Percentiles rank a stretch among this genome's conserved stretches.
phyloP scores from a whole-genome alignment of 2,888 invertebrate genomes.

The Ormyrus thymus region DNA sequence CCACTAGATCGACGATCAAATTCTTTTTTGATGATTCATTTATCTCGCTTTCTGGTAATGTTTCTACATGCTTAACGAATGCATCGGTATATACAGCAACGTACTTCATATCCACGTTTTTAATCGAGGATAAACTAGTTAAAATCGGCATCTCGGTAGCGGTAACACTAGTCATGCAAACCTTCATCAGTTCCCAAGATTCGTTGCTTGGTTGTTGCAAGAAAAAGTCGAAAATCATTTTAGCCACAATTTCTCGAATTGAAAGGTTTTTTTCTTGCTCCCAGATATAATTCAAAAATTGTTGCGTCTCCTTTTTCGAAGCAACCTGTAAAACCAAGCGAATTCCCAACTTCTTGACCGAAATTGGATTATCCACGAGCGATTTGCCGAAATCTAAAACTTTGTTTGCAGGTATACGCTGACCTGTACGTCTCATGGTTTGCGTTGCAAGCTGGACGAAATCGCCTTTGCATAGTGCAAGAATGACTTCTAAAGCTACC shows the following conservation, averaged over 20 bases:
- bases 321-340: slow-evolving; percentile 62
- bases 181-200: slow-evolving; percentile 19
- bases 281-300: slow-evolving; percentile 59
- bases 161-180: not conserved
- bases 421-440: slow-evolving; percentile 57
- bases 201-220: slow-evolving; percentile 4
- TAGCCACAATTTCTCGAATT: slow-evolving; percentile 62
- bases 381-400: slow-evolving; percentile 60
- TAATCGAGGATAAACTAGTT: not conserved
- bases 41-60: not conserved
- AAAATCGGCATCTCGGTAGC: not conserved
- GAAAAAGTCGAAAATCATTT: slow-evolving; percentile 25
- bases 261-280: slow-evolving; percentile 59
- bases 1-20: not conserved
- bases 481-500: slow-evolving; percentile 59
- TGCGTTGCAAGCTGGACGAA: slow-evolving; percentile 47
- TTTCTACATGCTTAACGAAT: slow-evolving; percentile 26
- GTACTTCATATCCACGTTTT: not conserved
- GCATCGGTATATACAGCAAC: not conserved
- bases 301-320: slow-evolving; percentile 47
- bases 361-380: slow-evolving; percentile 58
- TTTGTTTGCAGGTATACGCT: slow-evolving; percentile 56
- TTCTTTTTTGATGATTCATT: not conserved
- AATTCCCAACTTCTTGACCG: slow-evolving; percentile 68
- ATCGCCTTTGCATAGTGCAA: slow-evolving; percentile 49